Base-by-base conservation (phyloP, 1,140 invertebrate species). In the Prorops nasuta region DNA sequence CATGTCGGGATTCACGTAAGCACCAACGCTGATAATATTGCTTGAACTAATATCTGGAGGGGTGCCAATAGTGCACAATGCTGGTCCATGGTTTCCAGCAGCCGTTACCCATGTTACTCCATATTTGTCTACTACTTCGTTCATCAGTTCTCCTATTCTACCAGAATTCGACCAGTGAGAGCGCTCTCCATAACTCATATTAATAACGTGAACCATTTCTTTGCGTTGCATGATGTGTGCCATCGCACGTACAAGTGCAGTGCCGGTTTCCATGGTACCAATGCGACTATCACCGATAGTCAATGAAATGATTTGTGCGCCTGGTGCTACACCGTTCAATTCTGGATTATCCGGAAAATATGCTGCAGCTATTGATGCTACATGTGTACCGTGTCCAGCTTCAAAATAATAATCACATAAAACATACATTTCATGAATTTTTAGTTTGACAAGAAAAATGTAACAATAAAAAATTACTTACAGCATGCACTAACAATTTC, bases 181-280 rank as follows among this genome's bases (percentile, higher is more conserved):
- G 62, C 91, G 89, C 79, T 99, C 97, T 16, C 96, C 96, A 69
- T 98, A 99, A 67, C 94, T 98, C 90, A 97, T 98, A 76, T 99
- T 99, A 44, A 98, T 92, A 1, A 98, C 85, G 71, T 98, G 89
- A 54, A 93, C 79, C 53, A 83, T 79, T 53, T 69, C 74, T 40
- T 69, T 80, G 41, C 80, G 75, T 64, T 89, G 83, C 86, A 92
- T 91, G 15, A 92, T 79, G 71, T 87, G 86, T 53, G 91, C 89
- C 80, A 97, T 96, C 14, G 95, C 94, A 55, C 96, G 78, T 0
- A 94, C 86, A 2, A 99, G 67, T 0, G 92, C 90, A 1, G 92
- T 88, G 12, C 94, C 95, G 0, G 96, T 98, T 81, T 99, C 97
- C 96, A 98, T 98, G 3, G 92, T 91, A 3, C 85, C 82, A 1